Evolutionary conservation across 1,140 invertebrate species (phyloP), one percentile per base, ranked within the genome.

Genomic region (Mactra quadrangularis): DNA sequence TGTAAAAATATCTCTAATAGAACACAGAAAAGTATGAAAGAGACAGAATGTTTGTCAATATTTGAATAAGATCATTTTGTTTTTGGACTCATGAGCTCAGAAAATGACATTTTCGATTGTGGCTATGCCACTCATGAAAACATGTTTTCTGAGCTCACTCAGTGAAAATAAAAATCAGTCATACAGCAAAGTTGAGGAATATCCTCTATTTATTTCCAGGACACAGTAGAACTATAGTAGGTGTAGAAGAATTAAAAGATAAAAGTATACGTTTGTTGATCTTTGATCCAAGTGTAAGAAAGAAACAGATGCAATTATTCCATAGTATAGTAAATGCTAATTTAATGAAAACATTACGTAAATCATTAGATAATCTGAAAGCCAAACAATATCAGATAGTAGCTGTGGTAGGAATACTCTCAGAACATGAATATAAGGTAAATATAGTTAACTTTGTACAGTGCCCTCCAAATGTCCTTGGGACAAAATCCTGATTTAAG

Each of bases 181-280:
- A n/a, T n/a, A n/a, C n/a, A n/a, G n/a, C n/a, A n/a, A n/a, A n/a
- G n/a, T n/a, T n/a, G n/a, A n/a, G n/a, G n/a, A n/a, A n/a, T n/a
- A n/a, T n/a, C n/a, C n/a, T n/a, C n/a, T 60, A 27, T 82, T 17
- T 84, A 82, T 59, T 89, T 90, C 70, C 90, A 97, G 97, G 97
- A 87, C 97, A 98, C 90, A 97, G 97, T 88, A 94, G 97, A 87
- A 98, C 97, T 35, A 97, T 98, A 88, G 96, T 98, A 91, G 97
- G 97, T 6, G 95, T 97, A 33, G 97, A 98, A 92, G 95, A 96
- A 86, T 82, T 93, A 41, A 92, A 87, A 57, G 96, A 96, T 91
- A 96, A 95, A 22, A 95, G 94, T 66, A 94, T 96, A 84, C 95
- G 95, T 17, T 94, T 97, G 74, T 89, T 98, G 78, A 95, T 98